These are phyloP conservation scores for Petrocephalus microphthalmus DNA, from an alignment of 2,113 vertebrate species.

Conservation along the genomic window DNA sequence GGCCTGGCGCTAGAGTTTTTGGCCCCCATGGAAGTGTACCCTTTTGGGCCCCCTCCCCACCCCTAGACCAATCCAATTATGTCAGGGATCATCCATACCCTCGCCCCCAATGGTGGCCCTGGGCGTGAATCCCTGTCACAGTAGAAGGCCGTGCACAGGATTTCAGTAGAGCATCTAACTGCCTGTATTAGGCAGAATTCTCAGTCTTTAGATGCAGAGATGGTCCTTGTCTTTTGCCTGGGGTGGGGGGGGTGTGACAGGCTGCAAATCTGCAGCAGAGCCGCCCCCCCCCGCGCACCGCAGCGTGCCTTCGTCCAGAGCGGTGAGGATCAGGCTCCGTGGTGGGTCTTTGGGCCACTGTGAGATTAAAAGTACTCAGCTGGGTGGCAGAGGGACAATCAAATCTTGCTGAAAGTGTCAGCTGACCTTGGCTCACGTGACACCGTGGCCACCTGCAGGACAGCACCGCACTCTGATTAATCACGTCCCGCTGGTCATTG, in stretches of 20 bases:
- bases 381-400: constrained; percentile 22
- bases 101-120: background rate
- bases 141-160: background rate
- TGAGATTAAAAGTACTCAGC: constrained; percentile 42
- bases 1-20: background rate
- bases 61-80: background rate
- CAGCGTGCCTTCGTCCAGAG: constrained; percentile 34
- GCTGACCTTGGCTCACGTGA: constrained; percentile 63
- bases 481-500: constrained; percentile 54
- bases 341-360: constrained; percentile 43
- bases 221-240: constrained; percentile 36
- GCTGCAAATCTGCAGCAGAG: constrained; percentile 46
- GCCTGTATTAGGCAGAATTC: constrained; percentile 45
- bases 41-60: background rate
- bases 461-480: constrained; percentile 64
- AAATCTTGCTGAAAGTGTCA: constrained; percentile 68
- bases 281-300: constrained; percentile 32
- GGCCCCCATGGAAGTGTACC: background rate
- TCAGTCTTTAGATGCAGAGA: constrained; percentile 42
- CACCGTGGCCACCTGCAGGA: constrained; percentile 58
- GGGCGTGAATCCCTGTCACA: background rate
- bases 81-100: background rate
- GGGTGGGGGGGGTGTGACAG: constrained; percentile 31
- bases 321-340: constrained; percentile 46
- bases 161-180: constrained; percentile 55